Evolutionary conservation across 2,797 vertebrate species (phyloP).

Genomic region (Paedocypris micromegethes): DNA sequence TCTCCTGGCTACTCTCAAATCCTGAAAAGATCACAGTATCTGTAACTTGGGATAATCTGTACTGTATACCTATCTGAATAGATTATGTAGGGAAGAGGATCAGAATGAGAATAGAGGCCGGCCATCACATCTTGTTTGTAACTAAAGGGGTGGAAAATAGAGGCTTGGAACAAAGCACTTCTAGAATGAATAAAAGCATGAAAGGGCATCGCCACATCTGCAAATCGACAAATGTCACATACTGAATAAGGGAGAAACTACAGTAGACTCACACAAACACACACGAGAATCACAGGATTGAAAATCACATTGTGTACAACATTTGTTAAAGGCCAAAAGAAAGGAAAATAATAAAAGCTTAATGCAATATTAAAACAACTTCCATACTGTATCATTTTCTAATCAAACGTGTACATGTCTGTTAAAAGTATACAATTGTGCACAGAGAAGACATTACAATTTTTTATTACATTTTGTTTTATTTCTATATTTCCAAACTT

Average conservation of each 20-base stretch:
- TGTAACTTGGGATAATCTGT: constrained; percentile 24
- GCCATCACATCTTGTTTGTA: constrained; percentile 9
- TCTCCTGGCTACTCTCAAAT: constrained; percentile 30
- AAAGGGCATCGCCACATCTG: constrained; percentile 37
- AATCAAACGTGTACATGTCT: too few species aligned
- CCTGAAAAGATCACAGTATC: constrained; percentile 33
- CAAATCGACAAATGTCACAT: constrained; percentile 39
- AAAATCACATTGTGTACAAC: constrained; percentile 4
- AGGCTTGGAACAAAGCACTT: constrained; percentile 23
- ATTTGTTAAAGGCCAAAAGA: neutral
- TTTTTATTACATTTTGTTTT: too few species aligned
- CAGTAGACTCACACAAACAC: constrained; percentile 26
- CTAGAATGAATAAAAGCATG: constrained; percentile 27
- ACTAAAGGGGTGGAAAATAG: constrained; percentile 19
- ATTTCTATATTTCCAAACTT: too few species aligned
- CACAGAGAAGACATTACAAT: too few species aligned
- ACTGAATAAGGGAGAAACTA: constrained; percentile 17
- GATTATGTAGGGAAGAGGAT: neutral
- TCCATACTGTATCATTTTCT: too few species aligned
- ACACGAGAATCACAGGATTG: constrained; percentile 10
- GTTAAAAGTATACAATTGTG: too few species aligned
- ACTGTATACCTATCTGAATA: constrained; percentile 3
- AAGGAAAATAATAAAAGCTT: too few species aligned
- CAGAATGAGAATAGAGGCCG: constrained; percentile 6
- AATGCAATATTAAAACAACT: too few species aligned